Evolutionary conservation across 1,140 invertebrate genomes (phyloP).

Genomic region (Zaprionus inermis): DNA sequence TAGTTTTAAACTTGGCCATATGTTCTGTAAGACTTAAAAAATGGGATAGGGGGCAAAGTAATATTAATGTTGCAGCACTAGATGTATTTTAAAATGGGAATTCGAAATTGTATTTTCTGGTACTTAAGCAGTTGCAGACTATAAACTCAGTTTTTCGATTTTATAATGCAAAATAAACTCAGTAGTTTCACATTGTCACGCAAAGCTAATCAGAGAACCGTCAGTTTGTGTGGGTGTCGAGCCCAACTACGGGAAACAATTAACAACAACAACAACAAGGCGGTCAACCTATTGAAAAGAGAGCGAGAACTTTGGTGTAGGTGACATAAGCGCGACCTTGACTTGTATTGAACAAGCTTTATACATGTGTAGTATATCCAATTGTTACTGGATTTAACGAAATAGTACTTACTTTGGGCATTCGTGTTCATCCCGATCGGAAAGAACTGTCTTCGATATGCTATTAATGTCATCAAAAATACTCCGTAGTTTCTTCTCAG

Average conservation of each 20-base stretch:
- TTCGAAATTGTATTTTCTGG: neutral
- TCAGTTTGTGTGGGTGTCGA: neutral
- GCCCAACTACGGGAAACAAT: slow-evolving; percentile 6
- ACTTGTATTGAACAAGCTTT: slow-evolving; percentile 22
- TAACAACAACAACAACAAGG: slow-evolving; percentile 17
- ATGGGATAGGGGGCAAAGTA: neutral
- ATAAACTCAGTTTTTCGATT: neutral
- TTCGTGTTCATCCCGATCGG: slow-evolving; percentile 9
- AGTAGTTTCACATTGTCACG: neutral
- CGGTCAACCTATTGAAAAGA: neutral
- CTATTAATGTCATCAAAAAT: slow-evolving; percentile 45
- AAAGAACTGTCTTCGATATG: slow-evolving; percentile 29
- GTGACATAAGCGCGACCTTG: slow-evolving; percentile 72
- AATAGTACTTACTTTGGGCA: slow-evolving; percentile 20
- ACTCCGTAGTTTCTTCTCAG: slow-evolving; percentile 34
- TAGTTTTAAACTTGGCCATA: slow-evolving; percentile 37
- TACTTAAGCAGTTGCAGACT: neutral
- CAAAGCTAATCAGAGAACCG: neutral
- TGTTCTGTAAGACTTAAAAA: slow-evolving; percentile 22
- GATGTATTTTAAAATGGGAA: no score
- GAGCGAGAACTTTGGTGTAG: slow-evolving; percentile 25
- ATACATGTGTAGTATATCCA: neutral
- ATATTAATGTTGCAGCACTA: no score
- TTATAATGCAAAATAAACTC: neutral
- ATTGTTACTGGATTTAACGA: neutral